Percentiles rank a stretch among this genome's conserved stretches.
phyloP scores from a whole-genome alignment of 2,797 vertebrate genomes.

The Pyrocephalus nanus region DNA sequence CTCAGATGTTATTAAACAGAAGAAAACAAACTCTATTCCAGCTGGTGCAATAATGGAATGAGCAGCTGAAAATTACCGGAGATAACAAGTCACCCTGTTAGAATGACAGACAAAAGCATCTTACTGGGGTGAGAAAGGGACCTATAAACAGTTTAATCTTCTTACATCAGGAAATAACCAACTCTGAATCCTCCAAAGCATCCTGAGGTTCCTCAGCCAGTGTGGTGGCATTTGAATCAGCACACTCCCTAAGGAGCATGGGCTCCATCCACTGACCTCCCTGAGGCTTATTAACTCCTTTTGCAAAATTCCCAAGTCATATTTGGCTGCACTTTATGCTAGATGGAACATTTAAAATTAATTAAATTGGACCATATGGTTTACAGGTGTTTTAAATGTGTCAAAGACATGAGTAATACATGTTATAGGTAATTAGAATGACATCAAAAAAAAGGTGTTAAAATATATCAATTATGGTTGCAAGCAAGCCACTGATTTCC shows the following conservation, averaged over 20 bases:
- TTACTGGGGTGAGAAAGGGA: background rate
- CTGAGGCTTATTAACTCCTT: background rate
- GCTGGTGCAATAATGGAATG: background rate
- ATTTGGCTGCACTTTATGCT: background rate
- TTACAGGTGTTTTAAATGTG: slow-evolving; percentile 2
- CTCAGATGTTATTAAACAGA: background rate
- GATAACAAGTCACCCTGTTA: background rate
- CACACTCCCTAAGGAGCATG: background rate
- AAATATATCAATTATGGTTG: background rate
- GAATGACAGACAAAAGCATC: background rate
- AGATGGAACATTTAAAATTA: background rate
- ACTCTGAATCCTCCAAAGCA: background rate
- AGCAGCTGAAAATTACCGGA: background rate
- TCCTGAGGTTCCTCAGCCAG: background rate
- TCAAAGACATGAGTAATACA: background rate
- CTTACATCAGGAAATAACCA: background rate
- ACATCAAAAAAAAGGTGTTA: slow-evolving; percentile 6
- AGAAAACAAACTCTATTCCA: background rate
- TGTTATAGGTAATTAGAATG: slow-evolving; percentile 1
- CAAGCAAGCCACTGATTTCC: background rate
- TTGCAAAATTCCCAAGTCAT: background rate
- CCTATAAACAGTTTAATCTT: background rate
- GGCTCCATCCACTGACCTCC: background rate
- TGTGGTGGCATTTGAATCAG: background rate
- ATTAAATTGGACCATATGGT: background rate